Evolutionary conservation across 2,113 vertebrate genomes (phyloP), one percentile per base, ranked within the genome.

Genomic region (Morphnarchus princeps): DNA sequence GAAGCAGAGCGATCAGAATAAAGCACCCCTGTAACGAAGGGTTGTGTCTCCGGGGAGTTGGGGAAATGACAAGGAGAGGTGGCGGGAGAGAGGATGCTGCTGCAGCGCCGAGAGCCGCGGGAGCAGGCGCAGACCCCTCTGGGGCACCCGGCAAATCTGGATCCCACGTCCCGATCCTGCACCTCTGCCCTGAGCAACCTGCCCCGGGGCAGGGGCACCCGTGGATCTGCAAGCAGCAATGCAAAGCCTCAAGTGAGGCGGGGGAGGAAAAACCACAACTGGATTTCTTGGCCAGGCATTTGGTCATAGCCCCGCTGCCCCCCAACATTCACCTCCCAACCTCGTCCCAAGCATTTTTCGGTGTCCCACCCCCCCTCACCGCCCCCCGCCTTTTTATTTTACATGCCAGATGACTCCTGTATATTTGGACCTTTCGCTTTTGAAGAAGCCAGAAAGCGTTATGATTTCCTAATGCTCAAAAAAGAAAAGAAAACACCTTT

Each of bases 401-500:
- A 97, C 96, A 58, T 85, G 96, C 95, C 89, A 82, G 74, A 90
- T 91, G 95, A 97, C 96, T 98, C 97, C 94, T 58, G 61, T 87
- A 89, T 97, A 95, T 97, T 82, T 91, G 92, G 96, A 92, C 43
- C 66, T 97, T 95, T 98, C 0, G 25, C 95, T 93, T 93, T 73
- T 95, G 92, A 98, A 90, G 93, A 89, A 92, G 71, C 78, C 93
- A 91, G 86, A 95, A 97, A 97, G 82, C 81, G 34, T 95, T 97
- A 95, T 90, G 93, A 96, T 95, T 61, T 95, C 89, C 93, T 97
- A 98, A 95, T 93, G 95, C 93, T 95, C 95, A 86, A 80, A 86
- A 97, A 93, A 94, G 82, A 86, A 95, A 96, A 93, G 87, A 96
- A 96, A 96, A 98, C 95, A 95, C 96, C 96, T 97, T 98, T 97